phyloP scores from a whole-genome alignment of 2,888 invertebrate species.

The Ceratothoa steindachneri region DNA sequence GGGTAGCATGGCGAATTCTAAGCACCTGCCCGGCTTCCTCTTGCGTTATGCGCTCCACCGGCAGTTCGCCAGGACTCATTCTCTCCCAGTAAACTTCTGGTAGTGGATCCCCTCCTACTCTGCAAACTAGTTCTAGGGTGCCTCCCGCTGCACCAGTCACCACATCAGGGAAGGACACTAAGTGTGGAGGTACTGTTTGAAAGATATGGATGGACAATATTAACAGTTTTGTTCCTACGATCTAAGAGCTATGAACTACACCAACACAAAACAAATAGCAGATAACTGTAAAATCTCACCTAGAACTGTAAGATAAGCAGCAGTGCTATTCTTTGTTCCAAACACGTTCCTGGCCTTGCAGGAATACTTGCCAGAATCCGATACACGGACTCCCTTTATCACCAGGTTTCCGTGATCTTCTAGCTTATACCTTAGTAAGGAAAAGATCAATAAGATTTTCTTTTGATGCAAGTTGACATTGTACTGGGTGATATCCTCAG shows the following conservation, averaged over 20 bases:
- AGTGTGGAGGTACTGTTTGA: constrained; percentile 83
- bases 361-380: constrained; percentile 86
- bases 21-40: constrained; percentile 72
- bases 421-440: constrained; percentile 58
- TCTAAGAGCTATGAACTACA: no score
- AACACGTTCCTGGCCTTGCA: constrained; percentile 82
- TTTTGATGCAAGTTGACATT: not conserved
- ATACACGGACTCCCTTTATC: constrained; percentile 80
- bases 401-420: constrained; percentile 85
- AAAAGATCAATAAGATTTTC: not conserved
- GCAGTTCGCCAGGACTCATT: constrained; percentile 34
- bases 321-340: constrained; percentile 71
- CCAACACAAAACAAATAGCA: no score
- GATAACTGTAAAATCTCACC: no score
- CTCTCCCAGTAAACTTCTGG: constrained; percentile 86
- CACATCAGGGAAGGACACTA: constrained; percentile 81
- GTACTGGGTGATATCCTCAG: not conserved
- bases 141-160: constrained; percentile 77
- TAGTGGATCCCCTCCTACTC: constrained; percentile 82
- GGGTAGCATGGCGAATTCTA: constrained; percentile 74
- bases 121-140: constrained; percentile 80
- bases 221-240: no score
- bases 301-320: constrained; percentile 78
- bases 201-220: no score
- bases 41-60: constrained; percentile 36